Conservation (phyloP, 2,888 invertebrate genomes). For the Acleris literana region DNA sequence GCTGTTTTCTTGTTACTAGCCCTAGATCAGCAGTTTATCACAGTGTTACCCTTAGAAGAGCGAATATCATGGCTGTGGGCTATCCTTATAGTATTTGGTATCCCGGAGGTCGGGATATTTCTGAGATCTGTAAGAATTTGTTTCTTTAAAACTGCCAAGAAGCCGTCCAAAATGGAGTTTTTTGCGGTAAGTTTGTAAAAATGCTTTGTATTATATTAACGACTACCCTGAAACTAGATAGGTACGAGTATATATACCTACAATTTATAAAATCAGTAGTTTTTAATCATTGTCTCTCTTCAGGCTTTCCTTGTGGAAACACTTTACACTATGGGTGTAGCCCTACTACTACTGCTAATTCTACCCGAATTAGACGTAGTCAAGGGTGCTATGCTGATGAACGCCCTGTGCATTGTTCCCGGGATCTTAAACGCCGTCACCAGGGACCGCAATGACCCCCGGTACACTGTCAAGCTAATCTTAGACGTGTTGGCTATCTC, state of each 20-base stretch:
- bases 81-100: slow-evolving; percentile 87
- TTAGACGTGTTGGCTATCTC: slow-evolving; percentile 85
- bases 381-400: slow-evolving; percentile 92
- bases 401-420: slow-evolving; percentile 92
- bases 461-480: slow-evolving; percentile 65
- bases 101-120: slow-evolving; percentile 90
- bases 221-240: not conserved
- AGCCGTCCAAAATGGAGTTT: slow-evolving; percentile 83
- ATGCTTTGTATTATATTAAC: not conserved
- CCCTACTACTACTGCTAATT: slow-evolving; percentile 88
- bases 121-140: slow-evolving; percentile 88
- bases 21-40: slow-evolving; percentile 85
- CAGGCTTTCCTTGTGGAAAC: slow-evolving; percentile 89
- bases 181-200: slow-evolving; percentile 72
- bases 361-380: slow-evolving; percentile 92
- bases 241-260: not conserved
- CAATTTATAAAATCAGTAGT: not conserved
- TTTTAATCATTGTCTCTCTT: slow-evolving; percentile 39
- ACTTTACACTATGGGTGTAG: slow-evolving; percentile 90
- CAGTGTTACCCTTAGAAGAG: slow-evolving; percentile 85
- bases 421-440: slow-evolving; percentile 86
- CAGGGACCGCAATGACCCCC: slow-evolving; percentile 63
- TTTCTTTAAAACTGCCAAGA: slow-evolving; percentile 87
- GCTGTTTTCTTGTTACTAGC: slow-evolving; percentile 64
- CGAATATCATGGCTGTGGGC: slow-evolving; percentile 92